Evolutionary conservation across 1,140 invertebrate species (phyloP), one percentile per base, ranked within the genome.

Genomic region (Anoplophora glabripennis): DNA sequence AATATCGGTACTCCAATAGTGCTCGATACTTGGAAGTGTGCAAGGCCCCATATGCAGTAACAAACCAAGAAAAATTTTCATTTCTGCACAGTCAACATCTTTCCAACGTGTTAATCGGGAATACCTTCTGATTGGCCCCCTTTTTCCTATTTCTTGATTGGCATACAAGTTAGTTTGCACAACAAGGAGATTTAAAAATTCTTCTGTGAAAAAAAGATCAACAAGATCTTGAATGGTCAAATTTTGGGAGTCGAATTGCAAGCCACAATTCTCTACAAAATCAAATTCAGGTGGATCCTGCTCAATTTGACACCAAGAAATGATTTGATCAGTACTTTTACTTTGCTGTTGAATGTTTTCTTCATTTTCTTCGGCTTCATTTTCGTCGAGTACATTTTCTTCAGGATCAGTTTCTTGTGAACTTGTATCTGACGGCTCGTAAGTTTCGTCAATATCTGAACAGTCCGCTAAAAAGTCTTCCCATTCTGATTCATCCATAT

Each of bases 281-380:
- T 48, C 48, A 48, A 58, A 58, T 58, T 52, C 33, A 41, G 52
- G 53, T 56, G 53, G 53, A 61, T 44, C 41, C 18, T 61, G 53
- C 14, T 56, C 53, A 61, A 35, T 61, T 48, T 61, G 34, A 56
- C 36, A 40, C 53, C 53, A 61, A 45, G 57, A 61, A 49, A 48
- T 61, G 57, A n/a, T n/a, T n/a, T 48, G 36, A 61, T 61, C 57
- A 41, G 52, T 45, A 60, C 56, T 60, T 60, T 48, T 34, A 46
- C 51, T 46, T 54, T 40, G 36, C 55, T 41, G 38, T 59, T 55
- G 44, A 18, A 36, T 49, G 57, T 48, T 53, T 56, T 56, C 37
- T 37, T 38, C 53, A 57, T 61, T 41, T 49, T 49, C 53, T 49
- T 61, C 53, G 51, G 40, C 46, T 61, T 61, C 59, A 61, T 15